A percentile compares a stretch with the other conserved stretches of the same genome.
phyloP scores from a whole-genome alignment of 2,888 invertebrate genomes.

The Dryocosmus kuriphilus region DNA sequence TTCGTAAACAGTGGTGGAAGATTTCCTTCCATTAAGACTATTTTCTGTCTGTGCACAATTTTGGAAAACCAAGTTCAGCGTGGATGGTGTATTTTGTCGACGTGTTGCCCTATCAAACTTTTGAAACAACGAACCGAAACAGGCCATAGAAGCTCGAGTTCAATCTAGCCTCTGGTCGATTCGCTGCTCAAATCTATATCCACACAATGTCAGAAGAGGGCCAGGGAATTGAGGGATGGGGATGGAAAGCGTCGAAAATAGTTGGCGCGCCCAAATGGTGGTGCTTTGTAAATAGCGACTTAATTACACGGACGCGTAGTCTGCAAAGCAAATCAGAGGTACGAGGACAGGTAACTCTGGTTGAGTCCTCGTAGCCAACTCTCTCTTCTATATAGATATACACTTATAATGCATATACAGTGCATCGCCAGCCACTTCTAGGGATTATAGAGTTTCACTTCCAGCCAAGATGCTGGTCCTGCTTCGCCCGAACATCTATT shows the following conservation, averaged over 20 bases:
- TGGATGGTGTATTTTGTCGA: conserved; percentile 19
- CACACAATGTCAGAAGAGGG: conserved; percentile 21
- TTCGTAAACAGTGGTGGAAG: not conserved
- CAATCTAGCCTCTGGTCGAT: conserved; percentile 25
- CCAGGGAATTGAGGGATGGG: conserved; percentile 38
- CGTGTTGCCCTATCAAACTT: conserved; percentile 20
- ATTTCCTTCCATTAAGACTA: not conserved
- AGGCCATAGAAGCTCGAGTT: conserved; percentile 10
- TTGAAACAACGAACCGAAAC: conserved; percentile 21
- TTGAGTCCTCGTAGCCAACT: conserved; percentile 55
- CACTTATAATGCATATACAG: conserved; percentile 44
- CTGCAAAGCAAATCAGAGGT: conserved; percentile 68
- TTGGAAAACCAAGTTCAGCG: not conserved
- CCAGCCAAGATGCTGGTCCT: conserved; percentile 66
- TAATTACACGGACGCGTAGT: conserved; percentile 67
- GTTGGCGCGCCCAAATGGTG: conserved; percentile 25
- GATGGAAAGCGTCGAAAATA: conserved; percentile 22
- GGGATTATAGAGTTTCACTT: conserved; percentile 71
- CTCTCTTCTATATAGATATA: conserved; percentile 48
- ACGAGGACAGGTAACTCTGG: conserved; percentile 63
- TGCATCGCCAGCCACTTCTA: conserved; percentile 60
- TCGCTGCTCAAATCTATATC: conserved; percentile 32
- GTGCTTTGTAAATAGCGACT: conserved; percentile 65
- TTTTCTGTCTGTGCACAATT: not conserved
- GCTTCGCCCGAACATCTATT: conserved; percentile 70